Evolutionary conservation across 2,888 invertebrate genomes (phyloP).

Genomic region (Amblyteles armatorius): DNA sequence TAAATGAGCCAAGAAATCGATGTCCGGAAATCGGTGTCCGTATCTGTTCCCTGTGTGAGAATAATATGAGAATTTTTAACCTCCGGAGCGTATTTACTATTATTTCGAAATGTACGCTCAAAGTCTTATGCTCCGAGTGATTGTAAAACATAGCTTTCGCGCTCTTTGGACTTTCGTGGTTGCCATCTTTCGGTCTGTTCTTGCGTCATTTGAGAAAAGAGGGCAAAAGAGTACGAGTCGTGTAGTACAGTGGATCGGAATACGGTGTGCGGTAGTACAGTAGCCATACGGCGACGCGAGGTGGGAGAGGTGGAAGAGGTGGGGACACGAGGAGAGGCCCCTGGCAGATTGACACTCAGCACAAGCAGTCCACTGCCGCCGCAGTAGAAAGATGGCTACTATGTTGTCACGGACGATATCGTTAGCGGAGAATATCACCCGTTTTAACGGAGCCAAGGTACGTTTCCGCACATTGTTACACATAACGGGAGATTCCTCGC

Average conservation of each 20-base stretch:
- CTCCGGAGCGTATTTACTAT: background rate
- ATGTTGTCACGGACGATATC: conserved; percentile 90
- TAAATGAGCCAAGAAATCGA: background rate
- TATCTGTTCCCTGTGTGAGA: background rate
- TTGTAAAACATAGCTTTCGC: conserved; percentile 23
- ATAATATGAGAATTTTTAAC: conserved; percentile 10
- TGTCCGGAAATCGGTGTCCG: background rate
- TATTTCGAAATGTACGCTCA: conserved; percentile 3
- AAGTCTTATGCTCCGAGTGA: background rate
- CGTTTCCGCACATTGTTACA: conserved; percentile 72
- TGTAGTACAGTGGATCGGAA: background rate
- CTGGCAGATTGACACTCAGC: conserved; percentile 68
- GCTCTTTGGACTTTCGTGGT: conserved; percentile 63
- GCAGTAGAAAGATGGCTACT: conserved; percentile 90
- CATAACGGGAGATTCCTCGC: background rate
- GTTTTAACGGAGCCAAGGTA: conserved; percentile 91
- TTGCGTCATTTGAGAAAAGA: conserved; percentile 52
- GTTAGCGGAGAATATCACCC: conserved; percentile 89
- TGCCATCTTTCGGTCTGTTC: conserved; percentile 48
- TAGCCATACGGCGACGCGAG: conserved; percentile 17
- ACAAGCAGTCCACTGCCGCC: conserved; percentile 76
- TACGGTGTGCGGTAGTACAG: conserved; percentile 11
- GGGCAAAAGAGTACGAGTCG: conserved; percentile 8
- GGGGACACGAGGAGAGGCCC: conserved; percentile 64
- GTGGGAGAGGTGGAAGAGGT: conserved; percentile 25